Base-by-base conservation (phyloP, 2,797 vertebrate species). In the Poeciliopsis gracilis region DNA sequence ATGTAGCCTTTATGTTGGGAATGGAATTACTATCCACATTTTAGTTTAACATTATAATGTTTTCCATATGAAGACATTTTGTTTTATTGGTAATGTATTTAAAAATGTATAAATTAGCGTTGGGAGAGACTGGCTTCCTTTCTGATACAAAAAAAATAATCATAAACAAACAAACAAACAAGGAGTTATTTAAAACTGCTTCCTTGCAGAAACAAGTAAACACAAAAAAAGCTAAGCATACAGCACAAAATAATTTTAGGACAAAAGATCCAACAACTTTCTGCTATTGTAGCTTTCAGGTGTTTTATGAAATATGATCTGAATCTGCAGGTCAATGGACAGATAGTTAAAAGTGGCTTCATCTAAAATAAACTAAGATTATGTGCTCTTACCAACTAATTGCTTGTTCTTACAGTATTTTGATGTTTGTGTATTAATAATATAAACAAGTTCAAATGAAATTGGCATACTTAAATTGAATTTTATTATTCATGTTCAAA, bases 401-500 rank as follows among this genome's bases (percentile, higher is more conserved):
- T 61, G 57, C 25, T 61, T 15, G 57, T 61, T 61, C 28, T 33
- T 16, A 33, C 13, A 61, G 57, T 33, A 61, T 61, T 30, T 33
- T 30, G 57, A 61, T 61, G 30, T 33, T 12, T 61, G 7, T 33
- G 55, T 15, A 59, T 57, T 61, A 61, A 16, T 12, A 66, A 38
- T 36, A 8, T 41, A 8, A 10, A 49, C 5, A 6, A 2, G 28
- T 33, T 80, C 55, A 80, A 33, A 63, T 10, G 0, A 80, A 51
- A 5, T 9, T 73, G 30, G 45, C 30, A 30, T 20, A n/a, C 33
- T 45, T n/a, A 23, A 23, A 66, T 76, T 80, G 5, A 0, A 25
- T 53, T 93, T 90, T 87, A 90, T 87, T 91, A 74, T n/a, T 80
- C 33, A 61, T 47, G 61, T 75, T 77, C 16, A 76, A 53, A 51